Percentiles rank a stretch among this genome's conserved stretches.
phyloP scores from a whole-genome alignment of 2,797 vertebrate species.

The Muraenolepis orangiensis region DNA sequence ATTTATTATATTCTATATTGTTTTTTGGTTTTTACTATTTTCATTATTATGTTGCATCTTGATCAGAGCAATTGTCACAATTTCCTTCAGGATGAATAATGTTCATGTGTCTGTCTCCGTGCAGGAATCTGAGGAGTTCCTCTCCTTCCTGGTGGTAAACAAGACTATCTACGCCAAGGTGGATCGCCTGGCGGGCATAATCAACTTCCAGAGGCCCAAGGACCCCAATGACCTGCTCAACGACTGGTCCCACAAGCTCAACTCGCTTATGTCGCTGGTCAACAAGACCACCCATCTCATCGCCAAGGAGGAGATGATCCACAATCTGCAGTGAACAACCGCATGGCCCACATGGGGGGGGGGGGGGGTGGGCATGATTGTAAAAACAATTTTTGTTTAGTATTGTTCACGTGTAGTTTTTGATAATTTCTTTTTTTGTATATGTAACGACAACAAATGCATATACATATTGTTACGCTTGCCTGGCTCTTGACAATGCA shows the following conservation, averaged over 20 bases:
- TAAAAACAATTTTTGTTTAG: slow-evolving; percentile 38
- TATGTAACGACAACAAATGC: not conserved
- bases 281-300: slow-evolving; percentile 99
- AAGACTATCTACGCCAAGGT: slow-evolving; percentile 99
- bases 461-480: no score
- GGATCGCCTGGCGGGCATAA: slow-evolving; percentile 96
- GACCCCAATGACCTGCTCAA: slow-evolving; percentile 98
- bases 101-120: not conserved
- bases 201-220: slow-evolving; percentile 99
- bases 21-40: not conserved
- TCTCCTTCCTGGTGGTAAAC: slow-evolving; percentile 92
- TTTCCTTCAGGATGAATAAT: not conserved
- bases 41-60: not conserved
- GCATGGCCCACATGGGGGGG: not conserved
- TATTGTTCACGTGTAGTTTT: slow-evolving; percentile 29
- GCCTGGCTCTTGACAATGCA: no score
- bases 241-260: slow-evolving; percentile 99
- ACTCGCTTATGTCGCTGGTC: slow-evolving; percentile 96
- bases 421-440: slow-evolving; percentile 19
- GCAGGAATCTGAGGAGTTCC: slow-evolving; percentile 95
- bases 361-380: not conserved
- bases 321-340: slow-evolving; percentile 87
- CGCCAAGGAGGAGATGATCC: slow-evolving; percentile 99
- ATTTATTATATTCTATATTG: not conserved
- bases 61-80: not conserved